Conservation (phyloP, 2,888 invertebrate species). For the Torymus aiolomorphi region DNA sequence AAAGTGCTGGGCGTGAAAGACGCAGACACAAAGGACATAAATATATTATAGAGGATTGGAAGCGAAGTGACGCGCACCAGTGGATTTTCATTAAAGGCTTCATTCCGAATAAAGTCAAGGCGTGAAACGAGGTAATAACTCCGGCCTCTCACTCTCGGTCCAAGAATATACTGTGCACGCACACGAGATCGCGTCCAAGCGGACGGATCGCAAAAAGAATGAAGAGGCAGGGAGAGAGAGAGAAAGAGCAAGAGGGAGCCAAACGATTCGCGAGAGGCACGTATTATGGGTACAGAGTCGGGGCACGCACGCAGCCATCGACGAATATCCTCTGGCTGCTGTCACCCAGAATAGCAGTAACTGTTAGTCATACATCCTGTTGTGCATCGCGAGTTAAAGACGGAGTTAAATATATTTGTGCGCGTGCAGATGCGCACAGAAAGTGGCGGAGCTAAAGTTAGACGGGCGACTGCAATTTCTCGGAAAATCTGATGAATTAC, state of each 20-base stretch:
- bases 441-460: constrained; percentile 18
- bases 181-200: constrained; percentile 30
- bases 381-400: constrained; percentile 65
- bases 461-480: not conserved
- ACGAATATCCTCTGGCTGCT: constrained; percentile 59
- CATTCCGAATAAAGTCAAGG: constrained; percentile 50
- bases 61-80: constrained; percentile 17
- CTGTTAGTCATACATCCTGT: constrained; percentile 73
- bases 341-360: constrained; percentile 72
- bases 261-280: constrained; percentile 49
- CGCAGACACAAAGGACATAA: constrained; percentile 27
- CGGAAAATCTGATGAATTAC: not conserved
- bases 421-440: constrained; percentile 37
- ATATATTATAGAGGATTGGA: not conserved
- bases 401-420: constrained; percentile 29
- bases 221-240: constrained; percentile 18
- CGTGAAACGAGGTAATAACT: constrained; percentile 56
- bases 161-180: constrained; percentile 42
- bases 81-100: constrained; percentile 53
- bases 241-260: not conserved
- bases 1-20: no score
- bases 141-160: constrained; percentile 22
- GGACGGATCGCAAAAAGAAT: constrained; percentile 35
- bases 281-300: constrained; percentile 22
- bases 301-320: constrained; percentile 13